Base-by-base conservation (phyloP, 1,140 invertebrate genomes). In the Zaprionus tsacasi region DNA sequence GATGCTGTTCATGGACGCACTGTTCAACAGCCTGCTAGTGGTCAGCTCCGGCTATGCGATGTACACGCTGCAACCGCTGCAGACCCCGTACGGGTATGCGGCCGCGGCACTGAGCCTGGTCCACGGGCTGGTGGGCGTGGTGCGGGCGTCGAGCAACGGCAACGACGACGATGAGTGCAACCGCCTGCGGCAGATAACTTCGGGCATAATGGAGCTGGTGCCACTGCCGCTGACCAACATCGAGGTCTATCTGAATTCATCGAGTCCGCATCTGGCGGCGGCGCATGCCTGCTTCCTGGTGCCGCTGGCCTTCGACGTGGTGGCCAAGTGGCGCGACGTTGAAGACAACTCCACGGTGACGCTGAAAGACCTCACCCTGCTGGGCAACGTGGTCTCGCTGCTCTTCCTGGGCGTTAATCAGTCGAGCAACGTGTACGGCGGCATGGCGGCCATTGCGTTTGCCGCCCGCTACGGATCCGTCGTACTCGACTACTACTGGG, bases 11-110 rank as follows among this genome's bases (percentile, higher is more conserved):
- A 76, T 88, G 81, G 85, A 89, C 36, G 85, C 85, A 7, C 59
- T 89, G 6, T 85, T 89, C 40, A 92, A 92, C 45, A 85, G 86
- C 15, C 59, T 92, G 63, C 52, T 92, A 54, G 81, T 81, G 33
- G 91, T 88, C 1, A 81, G 91, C 56, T 91, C 91, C 43, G 79
- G 87, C 36, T 91, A 91, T 70, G 83, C 87, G 8, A 66, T 92
- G 40, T 91, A 82, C 48, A 78, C 73, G 2, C 43, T 91, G 33
- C 71, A 80, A 43, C 91, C 91, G 0, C 0, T 65, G 21, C 67
- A 91, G 11, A 81, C 83, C 3, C 91, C 91, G 0, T 92, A 80
- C 17, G 83, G 75, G 0, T 92, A 86, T 70, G 71, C 74, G 15
- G 87, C 79, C 1, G 82, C 87, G n/a, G 70, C 76, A 1, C 13